phyloP scores from a whole-genome alignment of 2,888 invertebrate species.

The Drosophila recens region DNA sequence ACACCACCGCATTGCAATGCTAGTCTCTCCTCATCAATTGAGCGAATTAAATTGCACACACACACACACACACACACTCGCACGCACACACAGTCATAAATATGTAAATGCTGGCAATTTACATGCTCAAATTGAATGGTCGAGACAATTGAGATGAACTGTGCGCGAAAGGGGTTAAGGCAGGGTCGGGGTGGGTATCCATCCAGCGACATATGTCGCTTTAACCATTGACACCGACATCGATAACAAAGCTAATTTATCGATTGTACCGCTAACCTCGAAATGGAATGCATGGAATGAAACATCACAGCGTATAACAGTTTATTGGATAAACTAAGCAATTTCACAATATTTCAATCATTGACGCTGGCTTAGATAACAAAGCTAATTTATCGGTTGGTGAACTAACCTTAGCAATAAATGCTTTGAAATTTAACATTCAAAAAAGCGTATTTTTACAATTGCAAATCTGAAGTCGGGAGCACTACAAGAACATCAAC shows the following conservation, averaged over 20 bases:
- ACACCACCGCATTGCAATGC: constrained; percentile 55
- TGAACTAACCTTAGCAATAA: background rate
- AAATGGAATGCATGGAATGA: background rate
- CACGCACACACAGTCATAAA: constrained; percentile 34
- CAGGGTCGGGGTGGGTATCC: too few species aligned
- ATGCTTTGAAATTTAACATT: background rate
- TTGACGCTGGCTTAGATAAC: background rate
- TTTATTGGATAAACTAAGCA: background rate
- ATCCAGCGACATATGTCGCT: constrained; percentile 21
- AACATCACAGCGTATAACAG: background rate
- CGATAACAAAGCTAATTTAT: constrained; percentile 10
- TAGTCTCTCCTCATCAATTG: constrained; percentile 81
- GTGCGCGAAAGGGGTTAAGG: background rate
- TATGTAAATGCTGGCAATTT: constrained; percentile 62
- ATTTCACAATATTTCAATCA: background rate
- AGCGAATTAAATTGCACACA: constrained; percentile 75
- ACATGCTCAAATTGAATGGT: constrained; percentile 63
- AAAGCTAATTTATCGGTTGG: constrained; percentile 2
- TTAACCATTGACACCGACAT: constrained; percentile 32
- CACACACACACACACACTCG: constrained; percentile 3
- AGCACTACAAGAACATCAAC: too few species aligned
- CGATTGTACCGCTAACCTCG: background rate
- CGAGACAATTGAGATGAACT: constrained; percentile 64
- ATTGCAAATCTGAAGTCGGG: background rate
- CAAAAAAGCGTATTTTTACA: background rate